These are phyloP conservation scores for Epinotia ramella DNA, from an alignment of 2,888 invertebrate genomes.

Conservation along the genomic window DNA sequence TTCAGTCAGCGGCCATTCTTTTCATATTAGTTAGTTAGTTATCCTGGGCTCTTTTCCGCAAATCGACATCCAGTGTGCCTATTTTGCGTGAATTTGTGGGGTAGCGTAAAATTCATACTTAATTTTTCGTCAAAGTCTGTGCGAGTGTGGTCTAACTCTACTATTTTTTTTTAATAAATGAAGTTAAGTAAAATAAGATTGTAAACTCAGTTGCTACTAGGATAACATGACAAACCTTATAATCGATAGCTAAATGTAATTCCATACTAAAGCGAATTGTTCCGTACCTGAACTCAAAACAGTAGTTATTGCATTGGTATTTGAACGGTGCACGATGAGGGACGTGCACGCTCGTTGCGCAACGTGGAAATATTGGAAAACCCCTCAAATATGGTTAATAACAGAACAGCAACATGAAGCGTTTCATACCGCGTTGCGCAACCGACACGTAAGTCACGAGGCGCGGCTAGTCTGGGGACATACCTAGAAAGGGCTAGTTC, in stretches of 20 bases:
- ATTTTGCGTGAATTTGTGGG: too few species aligned
- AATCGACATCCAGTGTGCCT: too few species aligned
- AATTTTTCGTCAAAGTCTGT: too few species aligned
- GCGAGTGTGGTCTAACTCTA: too few species aligned
- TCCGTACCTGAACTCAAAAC: neutral
- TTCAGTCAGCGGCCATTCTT: too few species aligned
- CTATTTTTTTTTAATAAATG: too few species aligned
- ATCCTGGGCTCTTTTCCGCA: too few species aligned
- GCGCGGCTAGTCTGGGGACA: neutral
- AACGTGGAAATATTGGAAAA: constrained; percentile 40
- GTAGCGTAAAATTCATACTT: too few species aligned
- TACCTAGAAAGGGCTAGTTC: constrained; percentile 8
- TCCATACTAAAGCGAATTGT: neutral
- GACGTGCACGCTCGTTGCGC: constrained; percentile 13
- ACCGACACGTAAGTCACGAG: constrained; percentile 10
- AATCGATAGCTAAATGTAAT: neutral
- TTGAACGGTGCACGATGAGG: neutral
- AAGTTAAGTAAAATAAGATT: too few species aligned
- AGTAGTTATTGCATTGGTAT: constrained; percentile 2
- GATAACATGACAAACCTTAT: neutral
- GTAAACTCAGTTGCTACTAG: too few species aligned
- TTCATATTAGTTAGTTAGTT: too few species aligned
- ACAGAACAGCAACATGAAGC: constrained; percentile 18
- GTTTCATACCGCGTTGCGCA: constrained; percentile 38
- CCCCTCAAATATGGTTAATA: constrained; percentile 37